phyloP scores from a whole-genome alignment of 35 echinoderm and acorn worm genomes.

The Heliocidaris tuberculata region DNA sequence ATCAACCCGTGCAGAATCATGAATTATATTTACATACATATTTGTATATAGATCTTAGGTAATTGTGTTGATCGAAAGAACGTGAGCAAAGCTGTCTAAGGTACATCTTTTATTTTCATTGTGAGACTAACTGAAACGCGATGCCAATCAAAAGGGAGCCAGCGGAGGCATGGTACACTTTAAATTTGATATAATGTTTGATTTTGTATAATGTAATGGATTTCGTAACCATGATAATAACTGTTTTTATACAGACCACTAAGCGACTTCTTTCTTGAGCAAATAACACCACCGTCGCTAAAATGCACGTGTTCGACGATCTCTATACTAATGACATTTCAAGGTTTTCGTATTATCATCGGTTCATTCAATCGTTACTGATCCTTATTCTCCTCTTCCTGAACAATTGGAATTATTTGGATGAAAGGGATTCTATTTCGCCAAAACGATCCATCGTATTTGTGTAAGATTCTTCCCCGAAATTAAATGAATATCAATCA shows the following conservation, averaged over 20 bases:
- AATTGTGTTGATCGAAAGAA: too few relatives aligned
- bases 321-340: neutral
- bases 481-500: too few relatives aligned
- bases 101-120: neutral
- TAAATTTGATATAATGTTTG: neutral
- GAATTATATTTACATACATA: neutral
- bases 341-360: neutral
- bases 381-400: neutral
- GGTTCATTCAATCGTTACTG: neutral
- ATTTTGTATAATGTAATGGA: neutral
- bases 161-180: neutral
- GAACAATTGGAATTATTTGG: neutral
- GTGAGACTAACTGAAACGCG: neutral
- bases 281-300: neutral
- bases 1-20: neutral
- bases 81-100: neutral
- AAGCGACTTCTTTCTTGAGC: neutral
- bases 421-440: neutral
- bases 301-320: neutral
- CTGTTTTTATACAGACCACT: neutral
- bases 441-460: neutral
- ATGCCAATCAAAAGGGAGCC: neutral
- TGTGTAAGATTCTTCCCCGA: too few relatives aligned
- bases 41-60: neutral
- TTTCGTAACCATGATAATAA: neutral